A percentile compares a stretch with the other conserved stretches of the same genome.
Evolutionary conservation across 2,113 vertebrate species (phyloP).

Genomic region (Pycnonotus jocosus): DNA sequence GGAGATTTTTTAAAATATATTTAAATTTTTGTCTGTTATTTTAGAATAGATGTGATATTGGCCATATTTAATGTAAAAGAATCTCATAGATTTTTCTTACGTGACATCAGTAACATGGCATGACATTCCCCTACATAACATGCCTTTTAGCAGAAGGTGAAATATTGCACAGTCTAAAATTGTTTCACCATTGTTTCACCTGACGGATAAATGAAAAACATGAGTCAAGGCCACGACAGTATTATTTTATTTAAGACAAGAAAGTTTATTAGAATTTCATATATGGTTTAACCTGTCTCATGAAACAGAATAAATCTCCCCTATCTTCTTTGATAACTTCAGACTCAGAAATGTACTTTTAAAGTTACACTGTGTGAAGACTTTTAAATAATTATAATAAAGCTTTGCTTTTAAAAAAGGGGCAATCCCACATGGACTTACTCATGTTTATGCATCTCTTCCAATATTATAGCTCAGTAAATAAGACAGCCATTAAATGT

Average conservation of each 20-base stretch:
- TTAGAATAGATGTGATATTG: background rate
- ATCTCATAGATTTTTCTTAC: background rate
- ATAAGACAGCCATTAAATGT: conserved; percentile 40
- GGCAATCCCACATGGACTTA: background rate
- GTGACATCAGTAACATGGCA: accelerated
- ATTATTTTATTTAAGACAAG: background rate
- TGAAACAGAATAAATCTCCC: conserved; percentile 16
- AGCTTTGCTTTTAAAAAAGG: conserved; percentile 2
- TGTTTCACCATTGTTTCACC: background rate
- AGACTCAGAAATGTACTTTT: conserved; percentile 46
- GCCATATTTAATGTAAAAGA: background rate
- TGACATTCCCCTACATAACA: background rate
- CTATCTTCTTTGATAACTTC: conserved; percentile 20
- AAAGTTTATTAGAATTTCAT: conserved; percentile 10
- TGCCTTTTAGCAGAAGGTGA: background rate
- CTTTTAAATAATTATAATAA: conserved; percentile 68
- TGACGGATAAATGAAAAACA: background rate
- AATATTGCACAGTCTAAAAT: background rate
- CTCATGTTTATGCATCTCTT: conserved; percentile 8
- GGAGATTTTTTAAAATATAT: background rate
- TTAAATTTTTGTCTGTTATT: background rate
- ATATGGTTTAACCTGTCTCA: background rate
- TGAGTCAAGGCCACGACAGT: background rate
- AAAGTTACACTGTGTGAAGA: conserved; percentile 38
- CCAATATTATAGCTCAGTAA: conserved; percentile 22